These are phyloP conservation scores for Lymantria monacha DNA, from an alignment of 2,888 invertebrate genomes.

Conservation along the genomic window DNA sequence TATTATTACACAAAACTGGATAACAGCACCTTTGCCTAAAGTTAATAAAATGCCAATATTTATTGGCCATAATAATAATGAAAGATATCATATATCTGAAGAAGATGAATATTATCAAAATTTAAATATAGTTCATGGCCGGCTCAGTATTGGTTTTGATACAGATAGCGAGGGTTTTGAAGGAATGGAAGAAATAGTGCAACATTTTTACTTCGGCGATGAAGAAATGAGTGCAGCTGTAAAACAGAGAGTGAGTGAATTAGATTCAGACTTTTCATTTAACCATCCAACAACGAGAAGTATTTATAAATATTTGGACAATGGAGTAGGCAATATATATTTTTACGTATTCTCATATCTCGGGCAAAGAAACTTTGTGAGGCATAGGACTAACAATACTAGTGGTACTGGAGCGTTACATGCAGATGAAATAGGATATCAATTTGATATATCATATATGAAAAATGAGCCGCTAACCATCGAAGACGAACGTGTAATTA, in stretches of 20 bases:
- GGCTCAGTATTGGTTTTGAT: slow-evolving; percentile 25
- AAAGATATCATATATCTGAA: slow-evolving; percentile 24
- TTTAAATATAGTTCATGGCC: slow-evolving; percentile 22
- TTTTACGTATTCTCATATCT: slow-evolving; percentile 42
- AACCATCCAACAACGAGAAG: slow-evolving; percentile 37
- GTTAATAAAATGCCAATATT: slow-evolving; percentile 2
- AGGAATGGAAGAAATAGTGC: slow-evolving; percentile 30
- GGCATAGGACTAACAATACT: slow-evolving; percentile 22
- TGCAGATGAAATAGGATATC: slow-evolving; percentile 46
- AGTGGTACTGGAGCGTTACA: slow-evolving; percentile 33
- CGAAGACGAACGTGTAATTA: slow-evolving; percentile 39
- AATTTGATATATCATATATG: slow-evolving; percentile 34
- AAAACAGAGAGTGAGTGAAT: slow-evolving; percentile 24
- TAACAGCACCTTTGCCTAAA: slow-evolving; percentile 6
- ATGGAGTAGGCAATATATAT: slow-evolving; percentile 30
- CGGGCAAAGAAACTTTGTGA: slow-evolving; percentile 38
- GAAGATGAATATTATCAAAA: slow-evolving; percentile 26
- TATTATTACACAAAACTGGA: slow-evolving; percentile 3
- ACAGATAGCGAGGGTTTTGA: slow-evolving; percentile 19
- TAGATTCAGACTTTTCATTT: slow-evolving; percentile 39
- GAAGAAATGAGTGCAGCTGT: slow-evolving; percentile 18
- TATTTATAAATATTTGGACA: slow-evolving; percentile 30
- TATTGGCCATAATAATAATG: slow-evolving; percentile 26
- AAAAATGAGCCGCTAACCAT: slow-evolving; percentile 15
- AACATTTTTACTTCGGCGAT: slow-evolving; percentile 48